These are phyloP conservation scores for Troides oblongomaculatus DNA, from an alignment of 2,888 invertebrate species.

Conservation along the genomic window DNA sequence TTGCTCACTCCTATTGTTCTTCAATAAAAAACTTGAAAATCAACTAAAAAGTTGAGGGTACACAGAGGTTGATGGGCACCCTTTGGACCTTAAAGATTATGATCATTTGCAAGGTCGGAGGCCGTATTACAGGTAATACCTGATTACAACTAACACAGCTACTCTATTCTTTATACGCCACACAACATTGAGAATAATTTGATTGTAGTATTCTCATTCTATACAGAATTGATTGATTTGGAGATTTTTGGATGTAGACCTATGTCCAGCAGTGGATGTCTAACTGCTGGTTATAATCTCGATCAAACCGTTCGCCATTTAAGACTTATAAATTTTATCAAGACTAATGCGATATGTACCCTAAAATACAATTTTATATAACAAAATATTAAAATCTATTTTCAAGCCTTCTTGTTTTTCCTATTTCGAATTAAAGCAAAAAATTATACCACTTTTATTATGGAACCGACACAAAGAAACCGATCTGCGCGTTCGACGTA, in stretches of 20 bases:
- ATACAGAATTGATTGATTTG: no score
- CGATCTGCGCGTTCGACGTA: background rate
- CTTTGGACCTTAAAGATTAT: background rate
- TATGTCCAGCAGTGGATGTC: no score
- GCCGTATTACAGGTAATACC: background rate
- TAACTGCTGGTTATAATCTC: no score
- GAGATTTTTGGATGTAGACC: no score
- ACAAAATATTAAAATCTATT: background rate
- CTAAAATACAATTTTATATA: background rate
- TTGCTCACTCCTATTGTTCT: slow-evolving; percentile 1
- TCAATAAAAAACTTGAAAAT: background rate
- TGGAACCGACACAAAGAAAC: background rate
- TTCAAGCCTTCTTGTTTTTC: background rate
- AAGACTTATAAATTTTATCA: no score
- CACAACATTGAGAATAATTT: background rate
- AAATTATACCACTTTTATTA: background rate
- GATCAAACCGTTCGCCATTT: no score
- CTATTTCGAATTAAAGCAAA: background rate
- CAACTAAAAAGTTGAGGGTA: background rate
- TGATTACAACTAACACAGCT: background rate
- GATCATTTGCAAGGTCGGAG: background rate
- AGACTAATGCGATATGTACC: background rate
- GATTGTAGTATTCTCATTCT: no score
- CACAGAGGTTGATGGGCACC: background rate
- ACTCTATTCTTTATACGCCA: background rate